These are phyloP conservation scores for Amblyteles armatorius DNA, from an alignment of 2,888 invertebrate genomes.

Conservation along the genomic window DNA sequence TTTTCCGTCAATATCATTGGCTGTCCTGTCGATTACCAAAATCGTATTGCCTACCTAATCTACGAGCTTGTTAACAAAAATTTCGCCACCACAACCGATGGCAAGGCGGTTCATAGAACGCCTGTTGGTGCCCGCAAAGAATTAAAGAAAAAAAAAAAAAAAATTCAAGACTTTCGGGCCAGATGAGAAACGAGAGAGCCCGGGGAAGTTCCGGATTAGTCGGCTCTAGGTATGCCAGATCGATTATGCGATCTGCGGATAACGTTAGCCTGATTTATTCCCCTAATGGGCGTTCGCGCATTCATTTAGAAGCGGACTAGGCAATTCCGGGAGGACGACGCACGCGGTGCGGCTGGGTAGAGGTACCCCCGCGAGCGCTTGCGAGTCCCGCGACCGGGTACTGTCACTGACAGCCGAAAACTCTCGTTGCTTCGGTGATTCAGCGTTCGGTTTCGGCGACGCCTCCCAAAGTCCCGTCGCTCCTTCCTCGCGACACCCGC, in stretches of 20 bases:
- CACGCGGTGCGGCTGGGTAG: constrained; percentile 45
- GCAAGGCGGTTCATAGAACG: background rate
- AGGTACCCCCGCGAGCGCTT: constrained; percentile 57
- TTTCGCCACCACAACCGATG: background rate
- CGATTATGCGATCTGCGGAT: constrained; percentile 84
- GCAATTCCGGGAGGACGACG: constrained; percentile 81
- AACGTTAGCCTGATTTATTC: constrained; percentile 84
- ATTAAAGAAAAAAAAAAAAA: background rate
- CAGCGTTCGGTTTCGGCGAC: constrained; percentile 84
- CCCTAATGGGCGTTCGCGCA: constrained; percentile 84
- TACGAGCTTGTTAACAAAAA: background rate
- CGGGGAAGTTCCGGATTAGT: constrained; percentile 63
- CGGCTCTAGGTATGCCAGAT: constrained; percentile 74
- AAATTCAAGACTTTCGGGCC: constrained; percentile 9
- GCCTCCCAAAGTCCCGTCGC: constrained; percentile 80
- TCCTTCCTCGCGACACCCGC: constrained; percentile 59
- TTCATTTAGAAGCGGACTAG: constrained; percentile 83
- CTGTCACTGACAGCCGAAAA: constrained; percentile 84
- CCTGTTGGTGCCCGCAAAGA: background rate
- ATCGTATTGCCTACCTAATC: too few relatives aligned
- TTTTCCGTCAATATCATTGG: background rate
- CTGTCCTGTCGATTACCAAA: background rate
- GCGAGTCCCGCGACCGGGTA: constrained; percentile 71
- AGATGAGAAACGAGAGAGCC: constrained; percentile 27
- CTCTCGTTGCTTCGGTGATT: constrained; percentile 83